Evolutionary conservation across 1,140 invertebrate genomes (phyloP).

Genomic region (Dryas iulia): DNA sequence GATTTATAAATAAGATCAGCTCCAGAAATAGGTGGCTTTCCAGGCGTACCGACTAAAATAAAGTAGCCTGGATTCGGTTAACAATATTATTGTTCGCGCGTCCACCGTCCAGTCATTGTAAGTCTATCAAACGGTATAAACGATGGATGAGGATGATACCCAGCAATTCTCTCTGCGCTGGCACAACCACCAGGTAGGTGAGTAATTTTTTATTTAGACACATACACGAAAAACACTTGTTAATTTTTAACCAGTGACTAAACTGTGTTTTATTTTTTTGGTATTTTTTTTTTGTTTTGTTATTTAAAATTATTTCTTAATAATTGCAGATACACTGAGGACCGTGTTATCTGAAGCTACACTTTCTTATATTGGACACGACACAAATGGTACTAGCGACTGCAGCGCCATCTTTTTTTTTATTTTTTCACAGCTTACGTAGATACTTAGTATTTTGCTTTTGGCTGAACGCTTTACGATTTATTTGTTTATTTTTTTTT

Average conservation of each 20-base stretch:
- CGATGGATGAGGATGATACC: slow-evolving; percentile 78
- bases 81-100: slow-evolving; percentile 73
- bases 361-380: slow-evolving; percentile 38
- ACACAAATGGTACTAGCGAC: slow-evolving; percentile 42
- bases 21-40: slow-evolving; percentile 82
- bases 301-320: slow-evolving; percentile 42
- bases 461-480: slow-evolving; percentile 7
- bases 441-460: slow-evolving; percentile 11
- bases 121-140: slow-evolving; percentile 43
- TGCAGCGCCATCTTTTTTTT: slow-evolving; percentile 28
- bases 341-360: slow-evolving; percentile 47
- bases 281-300: slow-evolving; percentile 13
- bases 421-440: slow-evolving; percentile 18
- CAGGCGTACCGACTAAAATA: slow-evolving; percentile 81
- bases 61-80: slow-evolving; percentile 80
- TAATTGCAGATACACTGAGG: slow-evolving; percentile 49
- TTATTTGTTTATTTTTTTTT: slow-evolving; percentile 3
- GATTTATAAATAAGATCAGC: slow-evolving; percentile 80
- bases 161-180: slow-evolving; percentile 90
- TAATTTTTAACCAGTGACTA: slow-evolving; percentile 18
- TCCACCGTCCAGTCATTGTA: slow-evolving; percentile 29
- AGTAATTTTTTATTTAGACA: slow-evolving; percentile 57
- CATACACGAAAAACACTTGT: slow-evolving; percentile 23
- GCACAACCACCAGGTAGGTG: slow-evolving; percentile 88
- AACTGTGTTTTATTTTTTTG: slow-evolving; percentile 2